These are phyloP conservation scores for Therioaphis trifolii DNA, from an alignment of 2,888 invertebrate genomes.

Conservation along the genomic window DNA sequence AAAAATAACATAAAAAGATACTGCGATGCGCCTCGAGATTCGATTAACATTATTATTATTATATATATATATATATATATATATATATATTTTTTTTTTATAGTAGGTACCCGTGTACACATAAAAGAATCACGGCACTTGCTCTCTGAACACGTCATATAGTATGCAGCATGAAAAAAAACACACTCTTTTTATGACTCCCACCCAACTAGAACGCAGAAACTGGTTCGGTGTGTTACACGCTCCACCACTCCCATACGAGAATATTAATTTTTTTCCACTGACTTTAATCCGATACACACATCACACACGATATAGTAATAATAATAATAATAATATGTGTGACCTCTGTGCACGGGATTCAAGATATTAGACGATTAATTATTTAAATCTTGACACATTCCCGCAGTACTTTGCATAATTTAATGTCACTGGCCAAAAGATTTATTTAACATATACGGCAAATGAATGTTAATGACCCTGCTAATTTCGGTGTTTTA, in stretches of 20 bases:
- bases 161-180: not conserved
- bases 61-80: conserved; percentile 8
- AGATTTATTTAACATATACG: conserved; percentile 29
- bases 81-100: not conserved
- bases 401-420: conserved; percentile 58
- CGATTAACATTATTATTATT: conserved; percentile 58
- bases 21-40: conserved; percentile 42
- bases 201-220: conserved; percentile 52
- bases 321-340: conserved; percentile 24
- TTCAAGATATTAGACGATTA: conserved; percentile 53
- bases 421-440: conserved; percentile 38
- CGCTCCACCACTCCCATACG: not conserved
- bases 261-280: conserved; percentile 48
- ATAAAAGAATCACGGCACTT: conserved; percentile 46
- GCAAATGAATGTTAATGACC: conserved; percentile 44
- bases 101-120: not conserved
- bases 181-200: conserved; percentile 46
- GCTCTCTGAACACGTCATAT: not conserved
- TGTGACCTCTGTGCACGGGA: conserved; percentile 54
- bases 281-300: conserved; percentile 45
- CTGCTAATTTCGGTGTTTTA: conserved; percentile 36
- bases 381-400: conserved; percentile 54
- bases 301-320: conserved; percentile 1
- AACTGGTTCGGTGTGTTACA: conserved; percentile 55
- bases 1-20: conserved; percentile 49